Base-by-base conservation (phyloP, 2,113 vertebrate genomes). In the Anarrhichthys ocellatus region DNA sequence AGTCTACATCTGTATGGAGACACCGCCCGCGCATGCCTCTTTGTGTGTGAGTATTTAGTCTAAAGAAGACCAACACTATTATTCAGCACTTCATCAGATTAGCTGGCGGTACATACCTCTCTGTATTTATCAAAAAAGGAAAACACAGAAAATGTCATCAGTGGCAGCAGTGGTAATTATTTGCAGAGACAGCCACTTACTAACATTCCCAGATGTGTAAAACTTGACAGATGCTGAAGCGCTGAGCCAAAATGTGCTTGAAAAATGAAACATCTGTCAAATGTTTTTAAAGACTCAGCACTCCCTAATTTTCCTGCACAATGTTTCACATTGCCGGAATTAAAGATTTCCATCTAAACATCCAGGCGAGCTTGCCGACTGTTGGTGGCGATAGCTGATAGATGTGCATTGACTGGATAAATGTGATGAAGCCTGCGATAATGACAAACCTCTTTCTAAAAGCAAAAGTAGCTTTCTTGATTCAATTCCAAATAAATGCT, bases 211-310 rank as follows among this genome's bases (percentile, higher is more conserved):
- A 81, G 77, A 81, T 83, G 73, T 48, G 66, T 65, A 44, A 84
- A 85, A 50, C 79, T 56, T 15, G 61, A 66, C 85, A 87, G 81
- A 82, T 77, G 68, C 73, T 24, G 8, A 67, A 50, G 22, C 29
- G 2, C 10, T 1, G 54, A 58, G 72, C 71, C 63, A 80, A 82
- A 85, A 69, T 50, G 74, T 29, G 67, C 65, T 46, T 70, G 68
- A 81, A 84, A 85, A 85, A 88, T 58, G 15, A 81, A 86, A 87
- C 89, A 82, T 78, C 86, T 80, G 77, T 83, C 67, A 72, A 40
- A 46, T 27, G 52, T 46, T 76, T 82, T 83, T 27, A 59, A 83
- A 85, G 76, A 70, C 52, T 82, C 77, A 70, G 76, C 82, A 72
- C 75, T 73, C 72, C 56, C 42, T 69, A 56, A 34, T 87, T 78